These are phyloP conservation scores for Troides aeacus DNA, from an alignment of 2,888 invertebrate genomes.

Conservation along the genomic window DNA sequence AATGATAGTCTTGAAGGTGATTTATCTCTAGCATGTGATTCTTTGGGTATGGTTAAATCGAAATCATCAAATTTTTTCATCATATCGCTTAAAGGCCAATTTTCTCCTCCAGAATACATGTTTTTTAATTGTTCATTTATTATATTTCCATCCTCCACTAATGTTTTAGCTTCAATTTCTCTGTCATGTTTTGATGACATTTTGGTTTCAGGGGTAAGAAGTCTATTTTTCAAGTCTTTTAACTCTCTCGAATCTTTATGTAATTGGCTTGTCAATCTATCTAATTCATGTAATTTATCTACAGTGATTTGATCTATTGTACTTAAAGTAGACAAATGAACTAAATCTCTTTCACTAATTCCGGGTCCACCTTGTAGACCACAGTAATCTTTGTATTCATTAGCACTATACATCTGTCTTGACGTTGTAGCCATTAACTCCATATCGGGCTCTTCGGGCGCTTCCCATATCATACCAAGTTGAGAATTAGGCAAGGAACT, in stretches of 20 bases:
- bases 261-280: slow-evolving; percentile 86
- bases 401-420: slow-evolving; percentile 85
- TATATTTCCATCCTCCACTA: slow-evolving; percentile 82
- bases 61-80: slow-evolving; percentile 82
- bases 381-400: slow-evolving; percentile 89
- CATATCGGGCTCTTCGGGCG: slow-evolving; percentile 86
- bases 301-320: slow-evolving; percentile 88
- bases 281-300: slow-evolving; percentile 88
- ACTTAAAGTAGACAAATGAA: slow-evolving; percentile 86
- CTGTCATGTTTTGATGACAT: slow-evolving; percentile 66
- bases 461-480: slow-evolving; percentile 93
- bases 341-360: slow-evolving; percentile 88
- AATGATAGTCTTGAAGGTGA: slow-evolving; percentile 83
- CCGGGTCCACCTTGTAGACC: slow-evolving; percentile 84
- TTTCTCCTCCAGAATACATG: slow-evolving; percentile 83
- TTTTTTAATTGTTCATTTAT: slow-evolving; percentile 85
- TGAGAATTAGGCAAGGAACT: slow-evolving; percentile 85
- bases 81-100: slow-evolving; percentile 85
- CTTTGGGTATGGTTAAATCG: slow-evolving; percentile 75
- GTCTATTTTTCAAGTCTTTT: slow-evolving; percentile 85
- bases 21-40: slow-evolving; percentile 72
- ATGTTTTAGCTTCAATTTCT: slow-evolving; percentile 80
- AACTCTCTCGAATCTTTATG: slow-evolving; percentile 89
- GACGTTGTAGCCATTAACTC: slow-evolving; percentile 76
- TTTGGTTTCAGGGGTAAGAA: slow-evolving; percentile 83